Evolutionary conservation across 2,888 invertebrate species (phyloP).

Genomic region (Phyllotreta cruciferae): DNA sequence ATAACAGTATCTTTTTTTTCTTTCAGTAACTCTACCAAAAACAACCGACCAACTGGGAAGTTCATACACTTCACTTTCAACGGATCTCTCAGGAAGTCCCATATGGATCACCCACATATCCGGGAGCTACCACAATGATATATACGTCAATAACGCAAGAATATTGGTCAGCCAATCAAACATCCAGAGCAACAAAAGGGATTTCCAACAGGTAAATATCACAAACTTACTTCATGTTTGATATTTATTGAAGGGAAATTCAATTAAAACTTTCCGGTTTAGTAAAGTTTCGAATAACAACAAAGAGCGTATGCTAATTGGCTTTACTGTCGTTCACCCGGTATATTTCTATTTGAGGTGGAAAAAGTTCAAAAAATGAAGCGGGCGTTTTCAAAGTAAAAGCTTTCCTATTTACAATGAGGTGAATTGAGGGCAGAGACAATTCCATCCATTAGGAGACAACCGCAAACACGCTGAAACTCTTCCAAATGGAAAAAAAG

Average conservation of each 20-base stretch:
- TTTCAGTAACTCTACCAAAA: conserved; percentile 77
- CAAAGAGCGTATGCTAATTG: no score
- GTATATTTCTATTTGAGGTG: background rate
- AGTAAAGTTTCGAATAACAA: no score
- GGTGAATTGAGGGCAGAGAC: background rate
- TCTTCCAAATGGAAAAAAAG: conserved; percentile 10
- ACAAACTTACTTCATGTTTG: background rate
- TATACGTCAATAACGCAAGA: conserved; percentile 87
- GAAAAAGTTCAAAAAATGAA: conserved; percentile 2
- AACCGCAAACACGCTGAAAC: conserved; percentile 1
- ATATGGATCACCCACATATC: conserved; percentile 80
- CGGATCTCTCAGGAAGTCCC: conserved; percentile 84
- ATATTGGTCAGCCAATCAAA: conserved; percentile 74
- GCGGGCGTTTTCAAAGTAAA: background rate
- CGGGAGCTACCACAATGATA: conserved; percentile 70
- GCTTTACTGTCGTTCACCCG: no score
- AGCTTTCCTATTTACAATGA: conserved; percentile 11
- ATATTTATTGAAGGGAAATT: background rate
- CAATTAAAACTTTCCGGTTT: no score
- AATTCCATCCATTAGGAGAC: conserved; percentile 11
- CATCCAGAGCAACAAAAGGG: conserved; percentile 67
- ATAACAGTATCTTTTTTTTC: conserved; percentile 9
- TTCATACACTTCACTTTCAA: conserved; percentile 68
- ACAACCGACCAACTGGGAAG: conserved; percentile 71
- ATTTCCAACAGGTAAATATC: conserved; percentile 66